Conservation (phyloP, 2,113 vertebrate genomes). For the Boulengerochromis microlepis region DNA sequence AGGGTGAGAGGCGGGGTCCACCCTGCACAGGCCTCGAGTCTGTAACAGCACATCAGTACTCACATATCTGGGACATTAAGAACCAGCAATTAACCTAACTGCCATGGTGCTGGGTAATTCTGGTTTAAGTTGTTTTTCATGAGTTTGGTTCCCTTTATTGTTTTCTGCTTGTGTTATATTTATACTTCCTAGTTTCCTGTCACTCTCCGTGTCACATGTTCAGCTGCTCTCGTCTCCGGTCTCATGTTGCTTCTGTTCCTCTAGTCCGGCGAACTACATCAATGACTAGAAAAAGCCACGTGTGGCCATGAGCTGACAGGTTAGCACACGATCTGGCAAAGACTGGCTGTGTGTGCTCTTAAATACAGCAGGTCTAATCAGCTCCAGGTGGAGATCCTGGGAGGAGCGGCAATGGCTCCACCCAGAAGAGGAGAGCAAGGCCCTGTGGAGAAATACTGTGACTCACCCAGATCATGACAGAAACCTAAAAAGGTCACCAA, state of each 20-base stretch:
- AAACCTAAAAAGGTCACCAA: neutral
- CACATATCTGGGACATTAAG: neutral
- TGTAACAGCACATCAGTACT: neutral
- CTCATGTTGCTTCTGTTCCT: neutral
- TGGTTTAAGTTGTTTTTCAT: accelerated
- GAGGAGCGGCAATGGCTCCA: neutral
- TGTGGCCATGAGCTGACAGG: accelerated
- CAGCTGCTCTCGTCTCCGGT: neutral
- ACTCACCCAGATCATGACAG: neutral
- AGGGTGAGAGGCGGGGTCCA: neutral
- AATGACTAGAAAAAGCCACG: neutral
- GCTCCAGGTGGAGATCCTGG: neutral
- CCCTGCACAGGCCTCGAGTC: neutral
- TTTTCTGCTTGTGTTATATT: neutral
- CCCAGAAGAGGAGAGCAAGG: neutral
- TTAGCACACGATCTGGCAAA: accelerated
- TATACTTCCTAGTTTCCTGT: neutral
- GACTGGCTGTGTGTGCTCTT: neutral
- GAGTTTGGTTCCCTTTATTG: neutral
- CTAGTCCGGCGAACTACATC: neutral
- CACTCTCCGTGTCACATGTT: neutral
- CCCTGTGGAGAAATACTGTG: neutral
- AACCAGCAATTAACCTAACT: neutral
- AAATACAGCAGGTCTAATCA: neutral
- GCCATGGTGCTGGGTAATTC: accelerated